Evolutionary conservation across 1,140 invertebrate species (phyloP), one percentile per base, ranked within the genome.

Genomic region (Uloborus diversus): DNA sequence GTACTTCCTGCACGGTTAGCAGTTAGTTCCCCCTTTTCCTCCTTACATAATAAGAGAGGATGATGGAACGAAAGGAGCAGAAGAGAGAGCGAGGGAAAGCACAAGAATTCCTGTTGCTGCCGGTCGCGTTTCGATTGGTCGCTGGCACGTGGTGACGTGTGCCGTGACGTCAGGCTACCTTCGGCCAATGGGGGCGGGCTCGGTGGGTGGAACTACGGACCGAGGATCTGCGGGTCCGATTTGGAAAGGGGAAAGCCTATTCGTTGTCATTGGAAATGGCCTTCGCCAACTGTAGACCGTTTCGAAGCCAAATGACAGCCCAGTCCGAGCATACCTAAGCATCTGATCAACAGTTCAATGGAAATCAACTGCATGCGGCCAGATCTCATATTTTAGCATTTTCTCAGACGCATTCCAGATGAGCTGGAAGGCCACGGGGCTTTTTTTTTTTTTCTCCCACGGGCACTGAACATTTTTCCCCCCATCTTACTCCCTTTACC

Each of bases 321-420:
- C 73, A 76, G 73, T 65, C 61, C 73, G 73, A 65, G 61, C 61
- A 76, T 76, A 76, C 73, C 73, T 76, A 76, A 76, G 61, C 61
- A 76, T 76, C 73, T 76, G 73, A 76, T 76, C 73, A 76, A 64
- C 61, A 65, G 73, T 65, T 76, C 73, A 76, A 76, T 76, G 37
- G 47, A 65, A 76, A 65, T 76, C 73, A 76, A 76, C 73, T 76
- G 62, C 61, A 56, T 9, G 30, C 37, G 73, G 59, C 73, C 47
- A 76, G 73, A 65, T 65, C 73, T 76, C 73, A 76, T 76, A 76
- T 76, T 76, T 76, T 76, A 76, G 61, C 73, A 76, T 76, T 76
- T 76, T 76, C 73, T 76, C 73, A 76, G 65, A 76, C 65, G 62
- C 73, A 76, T 76, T 76, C 61, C 73, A 65, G 73, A 76, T 76